Evolutionary conservation across 2,888 invertebrate genomes (phyloP).

Genomic region (Cheilosia grossa): DNA sequence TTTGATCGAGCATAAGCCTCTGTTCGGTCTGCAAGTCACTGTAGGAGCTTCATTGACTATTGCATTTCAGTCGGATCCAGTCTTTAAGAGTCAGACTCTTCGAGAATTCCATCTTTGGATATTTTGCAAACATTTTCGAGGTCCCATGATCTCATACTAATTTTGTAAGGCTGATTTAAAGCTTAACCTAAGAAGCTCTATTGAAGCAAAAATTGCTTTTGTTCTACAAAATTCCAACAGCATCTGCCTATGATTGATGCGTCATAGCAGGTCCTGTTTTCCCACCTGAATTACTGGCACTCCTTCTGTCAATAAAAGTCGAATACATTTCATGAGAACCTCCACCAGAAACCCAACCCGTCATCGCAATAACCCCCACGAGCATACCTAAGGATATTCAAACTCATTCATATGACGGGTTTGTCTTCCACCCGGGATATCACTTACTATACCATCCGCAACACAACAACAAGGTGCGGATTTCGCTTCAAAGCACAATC

Average conservation of each 20-base stretch:
- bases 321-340: slow-evolving; percentile 48
- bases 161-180: too few relatives aligned
- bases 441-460: slow-evolving; percentile 20
- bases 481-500: background rate
- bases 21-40: too few relatives aligned
- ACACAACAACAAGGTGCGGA: slow-evolving; percentile 52
- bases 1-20: too few relatives aligned
- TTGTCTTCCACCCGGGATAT: slow-evolving; percentile 46
- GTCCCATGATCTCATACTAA: too few relatives aligned
- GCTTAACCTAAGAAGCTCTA: too few relatives aligned
- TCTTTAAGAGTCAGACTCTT: too few relatives aligned
- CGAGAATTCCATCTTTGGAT: too few relatives aligned
- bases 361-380: slow-evolving; percentile 53
- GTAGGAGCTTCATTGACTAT: too few relatives aligned
- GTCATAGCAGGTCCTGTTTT: background rate
- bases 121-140: too few relatives aligned
- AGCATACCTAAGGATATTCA: background rate
- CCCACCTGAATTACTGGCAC: slow-evolving; percentile 41
- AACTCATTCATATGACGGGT: slow-evolving; percentile 34
- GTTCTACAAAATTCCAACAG: slow-evolving; percentile 12
- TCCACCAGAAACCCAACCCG: slow-evolving; percentile 30
- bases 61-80: too few relatives aligned
- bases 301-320: background rate
- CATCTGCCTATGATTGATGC: slow-evolving; percentile 18
- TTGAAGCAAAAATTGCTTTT: too few relatives aligned